Evolutionary conservation across 2,113 vertebrate genomes (phyloP), one percentile per base, ranked within the genome.

Genomic region (Scopus umbretta): DNA sequence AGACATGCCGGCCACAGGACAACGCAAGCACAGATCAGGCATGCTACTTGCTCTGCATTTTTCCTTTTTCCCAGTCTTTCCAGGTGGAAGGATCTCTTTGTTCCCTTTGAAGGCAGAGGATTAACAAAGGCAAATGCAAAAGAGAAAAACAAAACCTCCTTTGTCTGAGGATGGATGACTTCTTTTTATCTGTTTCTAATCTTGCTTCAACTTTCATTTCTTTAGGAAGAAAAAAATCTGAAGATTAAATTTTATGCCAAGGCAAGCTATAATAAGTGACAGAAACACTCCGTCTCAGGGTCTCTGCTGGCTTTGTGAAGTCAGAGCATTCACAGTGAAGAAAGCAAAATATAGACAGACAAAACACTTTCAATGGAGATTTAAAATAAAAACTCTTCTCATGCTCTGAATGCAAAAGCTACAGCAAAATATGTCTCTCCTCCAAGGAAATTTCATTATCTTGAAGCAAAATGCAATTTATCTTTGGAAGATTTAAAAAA

Each of bases 151-250:
- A 95, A 95, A 95, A 83, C 18, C 45, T 80, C 52, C 89, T 94
- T 96, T 91, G 82, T 96, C 80, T 80, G 88, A 79, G 74, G 78
- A 90, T 62, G 73, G 83, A 83, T 94, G 88, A 79, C 63, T 93
- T 93, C 88, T 94, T 90, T 94, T 91, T 94, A 91, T 96, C 96
- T 93, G 59, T 74, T 87, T 80, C 93, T 94, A 95, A 97, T 94
- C 92, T 89, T 80, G 62, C 80, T 95, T 96, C 93, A 91, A 74
- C 80, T 96, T 96, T 71, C 88, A 94, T 96, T 96, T 91, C 96
- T 94, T 85, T 66, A 75, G 75, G 79, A 95, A 5, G 8, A 38
- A 68, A 88, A 88, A 87, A 66, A 22, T 66, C 47, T 55, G n/a
- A 96, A 89, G 80, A 91, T 94, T 94, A 95, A 52, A 90, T 91